Conservation (phyloP, 1,140 invertebrate species). For the Tetranychus cinnabarinus region DNA sequence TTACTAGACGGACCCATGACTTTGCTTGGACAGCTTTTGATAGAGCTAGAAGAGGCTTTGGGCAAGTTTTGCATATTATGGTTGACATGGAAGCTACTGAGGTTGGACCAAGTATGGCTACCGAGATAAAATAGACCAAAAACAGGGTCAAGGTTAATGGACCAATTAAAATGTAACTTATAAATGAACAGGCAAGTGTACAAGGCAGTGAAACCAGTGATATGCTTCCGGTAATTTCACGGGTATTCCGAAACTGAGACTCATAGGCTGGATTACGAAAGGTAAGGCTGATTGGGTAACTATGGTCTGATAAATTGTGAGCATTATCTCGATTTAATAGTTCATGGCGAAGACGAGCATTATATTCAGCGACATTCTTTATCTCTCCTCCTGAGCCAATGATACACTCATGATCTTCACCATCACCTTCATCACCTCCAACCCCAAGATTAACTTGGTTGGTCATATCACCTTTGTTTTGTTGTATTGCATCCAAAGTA, state of each 20-base stretch:
- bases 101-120: neutral
- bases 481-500: conserved; percentile 15
- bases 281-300: conserved; percentile 14
- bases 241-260: conserved; percentile 13
- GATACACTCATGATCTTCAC: neutral
- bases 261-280: conserved; percentile 16
- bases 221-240: conserved; percentile 14
- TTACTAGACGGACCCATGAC: conserved; percentile 10
- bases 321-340: conserved; percentile 47
- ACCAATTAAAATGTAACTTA: conserved; percentile 3
- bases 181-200: conserved; percentile 11
- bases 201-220: conserved; percentile 15
- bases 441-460: neutral
- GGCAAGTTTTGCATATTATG: conserved; percentile 1
- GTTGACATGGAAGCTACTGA: neutral
- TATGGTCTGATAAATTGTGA: conserved; percentile 10
- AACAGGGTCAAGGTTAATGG: neutral
- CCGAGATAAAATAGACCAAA: neutral
- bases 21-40: conserved; percentile 9
- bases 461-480: neutral
- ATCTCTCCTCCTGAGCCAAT: neutral
- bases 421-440: neutral
- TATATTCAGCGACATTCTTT: conserved; percentile 32
- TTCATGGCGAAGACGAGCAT: conserved; percentile 46
- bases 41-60: conserved; percentile 6